phyloP scores from a whole-genome alignment of 1,140 invertebrate genomes.

The Cydia fagiglandana region DNA sequence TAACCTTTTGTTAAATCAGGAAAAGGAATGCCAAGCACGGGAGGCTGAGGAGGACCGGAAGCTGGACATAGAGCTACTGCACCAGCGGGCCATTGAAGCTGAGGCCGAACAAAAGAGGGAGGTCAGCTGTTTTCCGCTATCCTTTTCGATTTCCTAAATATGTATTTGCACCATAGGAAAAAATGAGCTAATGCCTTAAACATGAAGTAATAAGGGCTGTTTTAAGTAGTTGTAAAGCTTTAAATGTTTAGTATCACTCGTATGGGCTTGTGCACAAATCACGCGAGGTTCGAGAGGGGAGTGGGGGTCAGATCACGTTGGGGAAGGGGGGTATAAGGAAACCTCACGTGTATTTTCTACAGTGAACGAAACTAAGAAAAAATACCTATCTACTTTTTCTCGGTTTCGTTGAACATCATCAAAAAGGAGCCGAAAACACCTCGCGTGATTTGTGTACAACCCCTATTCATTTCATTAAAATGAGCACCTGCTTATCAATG shows the following conservation, averaged over 20 bases:
- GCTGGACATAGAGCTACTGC: conserved; percentile 63
- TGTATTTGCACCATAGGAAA: background rate
- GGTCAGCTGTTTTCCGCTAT: conserved; percentile 41
- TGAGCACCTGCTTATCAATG: conserved; percentile 6
- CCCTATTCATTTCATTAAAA: background rate
- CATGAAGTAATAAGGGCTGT: too few relatives aligned
- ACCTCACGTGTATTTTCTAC: too few relatives aligned
- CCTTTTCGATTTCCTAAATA: background rate
- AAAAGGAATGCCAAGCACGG: conserved; percentile 66
- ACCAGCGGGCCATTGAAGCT: conserved; percentile 68
- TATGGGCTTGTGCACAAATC: too few relatives aligned
- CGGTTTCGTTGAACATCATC: too few relatives aligned
- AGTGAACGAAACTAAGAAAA: too few relatives aligned
- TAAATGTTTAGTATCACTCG: background rate
- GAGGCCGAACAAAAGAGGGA: conserved; percentile 67
- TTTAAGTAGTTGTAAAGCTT: conserved; percentile 5
- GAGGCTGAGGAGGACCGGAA: conserved; percentile 67
- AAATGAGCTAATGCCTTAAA: background rate
- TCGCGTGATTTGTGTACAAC: too few relatives aligned
- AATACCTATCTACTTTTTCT: too few relatives aligned
- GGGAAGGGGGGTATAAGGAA: too few relatives aligned
- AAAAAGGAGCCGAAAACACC: too few relatives aligned
- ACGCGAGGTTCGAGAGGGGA: too few relatives aligned
- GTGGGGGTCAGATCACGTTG: too few relatives aligned
- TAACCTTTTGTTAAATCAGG: conserved; percentile 42